Evolutionary conservation across 2,888 invertebrate species (phyloP), one percentile per base, ranked within the genome.

Genomic region (Dioctria linearis): DNA sequence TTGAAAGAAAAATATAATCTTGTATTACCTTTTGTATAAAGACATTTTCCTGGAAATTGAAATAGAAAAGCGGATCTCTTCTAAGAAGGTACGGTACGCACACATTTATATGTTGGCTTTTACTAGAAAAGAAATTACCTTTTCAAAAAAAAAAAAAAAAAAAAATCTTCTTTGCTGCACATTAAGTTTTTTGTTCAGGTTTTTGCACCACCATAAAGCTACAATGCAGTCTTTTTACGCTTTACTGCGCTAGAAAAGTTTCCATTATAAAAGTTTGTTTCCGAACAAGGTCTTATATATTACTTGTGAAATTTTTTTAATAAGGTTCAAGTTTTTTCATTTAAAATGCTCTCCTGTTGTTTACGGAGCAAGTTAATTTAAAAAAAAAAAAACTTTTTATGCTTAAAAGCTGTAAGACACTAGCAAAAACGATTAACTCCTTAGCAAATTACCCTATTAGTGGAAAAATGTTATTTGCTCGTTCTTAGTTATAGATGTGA

Each of bases 271-370:
- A 51, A 69, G 69, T 69, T 69, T 51, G 37, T 51, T 5, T 69
- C 69, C 39, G 69, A 51, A 69, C 49, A 51, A 39, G 51, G 39
- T 69, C 69, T 69, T 69, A 69, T 69, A 51, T 46, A 51, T 69
- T 69, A 69, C 69, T 69, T 69, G 69, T 51, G 69, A 69, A 69
- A 69, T 39, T 69, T 69, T 25, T 69, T 69, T 69, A 69, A 69
- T 69, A 69, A 69, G 69, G 49, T 69, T 54, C 49, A 69, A 69
- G 51, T 69, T 69, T 69, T 69, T 51, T 69, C 51, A 51, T 69
- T 69, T 69, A 51, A 51, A 69, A 51, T 51, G 13, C n/a, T 11
- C 67, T n/a, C 49, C 49, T 67, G 51, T 51, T 51, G 51, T 69
- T 69, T 46, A 69, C 51, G 37, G 5, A 69, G 51, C 51, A 49